Conservation (phyloP, 2,888 invertebrate genomes). For the Odontocolon sp. region DNA sequence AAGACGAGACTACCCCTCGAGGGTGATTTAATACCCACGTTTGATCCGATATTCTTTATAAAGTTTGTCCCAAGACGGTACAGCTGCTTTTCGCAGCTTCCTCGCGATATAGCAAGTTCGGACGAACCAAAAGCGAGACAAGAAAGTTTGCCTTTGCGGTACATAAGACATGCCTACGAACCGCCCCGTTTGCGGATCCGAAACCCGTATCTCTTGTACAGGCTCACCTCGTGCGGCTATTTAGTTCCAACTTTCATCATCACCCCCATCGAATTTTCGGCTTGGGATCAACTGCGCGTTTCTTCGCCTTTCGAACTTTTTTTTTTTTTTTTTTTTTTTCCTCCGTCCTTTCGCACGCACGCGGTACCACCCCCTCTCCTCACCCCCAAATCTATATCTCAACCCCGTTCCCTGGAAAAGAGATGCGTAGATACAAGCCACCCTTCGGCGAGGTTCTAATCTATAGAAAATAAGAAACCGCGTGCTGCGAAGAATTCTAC, state of each 20-base stretch:
- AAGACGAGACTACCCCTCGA: slow-evolving; percentile 62
- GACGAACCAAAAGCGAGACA: slow-evolving; percentile 4
- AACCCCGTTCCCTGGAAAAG: too few relatives aligned
- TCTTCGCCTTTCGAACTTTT: slow-evolving; percentile 7
- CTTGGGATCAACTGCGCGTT: slow-evolving; percentile 21
- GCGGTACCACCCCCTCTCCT: too few relatives aligned
- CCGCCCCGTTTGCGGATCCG: slow-evolving; percentile 36
- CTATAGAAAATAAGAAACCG: slow-evolving; percentile 1
- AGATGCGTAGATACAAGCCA: slow-evolving; percentile 4
- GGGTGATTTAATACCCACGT: slow-evolving; percentile 75
- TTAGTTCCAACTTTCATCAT: slow-evolving; percentile 38
- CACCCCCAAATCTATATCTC: too few relatives aligned
- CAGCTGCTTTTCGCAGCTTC: slow-evolving; percentile 60
- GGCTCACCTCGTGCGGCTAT: slow-evolving; percentile 28
- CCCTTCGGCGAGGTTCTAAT: slow-evolving; percentile 1
- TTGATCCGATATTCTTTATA: slow-evolving; percentile 76
- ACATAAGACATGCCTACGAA: background rate
- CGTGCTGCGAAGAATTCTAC: slow-evolving; percentile 46
- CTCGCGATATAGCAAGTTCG: slow-evolving; percentile 23
- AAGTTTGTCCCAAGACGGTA: slow-evolving; percentile 67
- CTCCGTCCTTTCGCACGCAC: background rate
- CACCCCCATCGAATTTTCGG: slow-evolving; percentile 28
- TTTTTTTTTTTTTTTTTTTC: slow-evolving; percentile 12
- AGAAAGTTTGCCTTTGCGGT: slow-evolving; percentile 42
- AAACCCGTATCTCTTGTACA: slow-evolving; percentile 28